Base-by-base conservation (phyloP, 2,888 invertebrate species). In the Hypomecis punctinalis region DNA sequence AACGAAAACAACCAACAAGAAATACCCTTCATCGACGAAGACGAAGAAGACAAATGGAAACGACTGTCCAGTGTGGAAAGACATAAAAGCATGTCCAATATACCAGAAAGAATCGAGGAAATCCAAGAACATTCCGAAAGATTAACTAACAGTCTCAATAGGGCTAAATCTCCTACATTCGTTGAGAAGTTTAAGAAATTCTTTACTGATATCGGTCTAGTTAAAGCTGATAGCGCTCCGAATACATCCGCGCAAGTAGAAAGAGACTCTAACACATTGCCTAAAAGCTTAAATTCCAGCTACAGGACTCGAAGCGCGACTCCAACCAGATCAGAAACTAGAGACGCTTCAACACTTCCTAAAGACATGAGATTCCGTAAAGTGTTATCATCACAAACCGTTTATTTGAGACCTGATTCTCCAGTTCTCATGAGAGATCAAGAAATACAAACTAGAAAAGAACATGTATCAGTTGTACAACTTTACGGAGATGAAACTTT, bases 281-380 rank as follows among this genome's bases (percentile, higher is more conserved):
- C 91, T 0, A 92, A 92, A 71, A 90, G 85, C 52, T 57, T 89
- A 0, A 86, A 79, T 61, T 88, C 90, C 0, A 91, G 90, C 62
- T 88, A 88, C 39, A 79, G 90, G 62, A 84, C 87, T 0, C 76
- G 89, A 40, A 91, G 90, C 13, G 85, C 75, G 0, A 87, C 90
- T 0, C 90, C 92, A 0, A 73, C 74, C 0, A 77, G 70, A 6
- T 53, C 84, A 5, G 91, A 91, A 45, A 46, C 76, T 0, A 78
- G 91, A 56, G 91, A 91, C 46, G 77, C 91, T 0, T 87, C 91
- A 0, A 93, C 92, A 0, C 58, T 93, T 43, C 93, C 93, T 0
- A 93, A 92, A 78, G 92, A 93, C 46, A 92, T 93, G 93, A 81
- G 92, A 54, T 92, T 93, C 68, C 80, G 90, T 1, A 91, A 90